phyloP scores from a whole-genome alignment of 2,888 invertebrate species.

The Hemistola chrysoprasaria region DNA sequence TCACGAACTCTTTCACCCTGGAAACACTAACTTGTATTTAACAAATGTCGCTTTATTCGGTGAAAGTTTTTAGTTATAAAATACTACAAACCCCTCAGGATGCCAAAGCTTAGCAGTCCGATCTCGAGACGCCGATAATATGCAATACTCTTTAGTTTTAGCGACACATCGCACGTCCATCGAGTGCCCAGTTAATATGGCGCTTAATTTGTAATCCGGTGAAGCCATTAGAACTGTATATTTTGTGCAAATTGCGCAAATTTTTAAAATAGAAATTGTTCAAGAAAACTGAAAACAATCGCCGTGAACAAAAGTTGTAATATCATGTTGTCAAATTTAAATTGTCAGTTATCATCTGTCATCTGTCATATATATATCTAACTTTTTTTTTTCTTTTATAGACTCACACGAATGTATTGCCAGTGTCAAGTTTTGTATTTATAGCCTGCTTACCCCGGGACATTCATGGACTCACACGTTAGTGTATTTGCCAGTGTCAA shows the following conservation, averaged over 20 bases:
- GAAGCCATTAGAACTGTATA: conserved; percentile 57
- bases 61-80: background rate
- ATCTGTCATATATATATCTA: background rate
- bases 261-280: conserved; percentile 11
- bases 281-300: conserved; percentile 46
- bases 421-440: no score
- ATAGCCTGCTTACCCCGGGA: no score
- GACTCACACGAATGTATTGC: no score
- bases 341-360: conserved; percentile 15
- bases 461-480: no score
- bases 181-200: conserved; percentile 89
- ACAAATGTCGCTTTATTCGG: conserved; percentile 9
- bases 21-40: conserved; percentile 27
- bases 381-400: conserved; percentile 6
- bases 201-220: conserved; percentile 89
- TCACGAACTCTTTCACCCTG: conserved; percentile 83
- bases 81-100: conserved; percentile 84
- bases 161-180: conserved; percentile 92
- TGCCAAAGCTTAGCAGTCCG: conserved; percentile 94
- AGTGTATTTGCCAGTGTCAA: no score
- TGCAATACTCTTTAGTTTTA: conserved; percentile 84
- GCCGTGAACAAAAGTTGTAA: conserved; percentile 58
- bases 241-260: conserved; percentile 36
- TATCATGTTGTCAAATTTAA: conserved; percentile 47
- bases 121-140: conserved; percentile 95